phyloP scores from a whole-genome alignment of 2,797 vertebrate species.

The Crocidura indochinensis region DNA sequence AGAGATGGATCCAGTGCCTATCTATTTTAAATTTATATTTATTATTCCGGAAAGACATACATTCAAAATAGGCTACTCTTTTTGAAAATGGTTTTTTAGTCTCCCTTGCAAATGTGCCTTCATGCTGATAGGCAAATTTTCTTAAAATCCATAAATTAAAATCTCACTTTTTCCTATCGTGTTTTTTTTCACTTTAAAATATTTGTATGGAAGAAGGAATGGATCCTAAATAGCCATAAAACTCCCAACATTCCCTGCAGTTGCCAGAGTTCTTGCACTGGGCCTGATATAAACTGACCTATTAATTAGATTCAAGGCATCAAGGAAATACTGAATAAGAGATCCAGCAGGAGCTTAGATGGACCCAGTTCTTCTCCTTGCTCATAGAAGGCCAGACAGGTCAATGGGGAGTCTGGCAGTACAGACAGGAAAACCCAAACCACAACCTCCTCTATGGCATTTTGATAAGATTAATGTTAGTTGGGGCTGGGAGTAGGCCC shows the following conservation, averaged over 20 bases:
- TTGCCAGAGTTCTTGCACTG: background rate
- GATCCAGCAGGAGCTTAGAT: background rate
- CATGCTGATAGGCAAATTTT: conserved; percentile 76
- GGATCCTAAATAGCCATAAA: background rate
- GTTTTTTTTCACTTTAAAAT: conserved; percentile 80
- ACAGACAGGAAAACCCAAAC: background rate
- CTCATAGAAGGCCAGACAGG: background rate
- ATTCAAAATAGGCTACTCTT: conserved; percentile 73
- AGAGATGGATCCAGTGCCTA: conserved; percentile 63
- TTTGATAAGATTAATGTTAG: background rate
- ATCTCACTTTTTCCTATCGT: conserved; percentile 64
- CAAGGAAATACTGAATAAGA: conserved; percentile 12
- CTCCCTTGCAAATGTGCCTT: conserved; percentile 65
- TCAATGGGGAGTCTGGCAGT: background rate
- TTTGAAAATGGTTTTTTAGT: conserved; percentile 75
- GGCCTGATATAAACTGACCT: background rate
- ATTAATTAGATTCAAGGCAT: conserved; percentile 4
- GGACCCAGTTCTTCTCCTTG: background rate
- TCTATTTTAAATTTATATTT: conserved; percentile 86
- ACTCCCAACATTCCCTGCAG: background rate
- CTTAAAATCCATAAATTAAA: conserved; percentile 78
- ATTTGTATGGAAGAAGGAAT: conserved; percentile 29
- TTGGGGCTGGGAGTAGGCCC: no score
- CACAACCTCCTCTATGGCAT: background rate
- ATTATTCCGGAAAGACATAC: conserved; percentile 76